Percentiles rank a stretch among this genome's conserved stretches.
Evolutionary conservation across 2,113 vertebrate genomes (phyloP).

Genomic region (Urocolius indicus): DNA sequence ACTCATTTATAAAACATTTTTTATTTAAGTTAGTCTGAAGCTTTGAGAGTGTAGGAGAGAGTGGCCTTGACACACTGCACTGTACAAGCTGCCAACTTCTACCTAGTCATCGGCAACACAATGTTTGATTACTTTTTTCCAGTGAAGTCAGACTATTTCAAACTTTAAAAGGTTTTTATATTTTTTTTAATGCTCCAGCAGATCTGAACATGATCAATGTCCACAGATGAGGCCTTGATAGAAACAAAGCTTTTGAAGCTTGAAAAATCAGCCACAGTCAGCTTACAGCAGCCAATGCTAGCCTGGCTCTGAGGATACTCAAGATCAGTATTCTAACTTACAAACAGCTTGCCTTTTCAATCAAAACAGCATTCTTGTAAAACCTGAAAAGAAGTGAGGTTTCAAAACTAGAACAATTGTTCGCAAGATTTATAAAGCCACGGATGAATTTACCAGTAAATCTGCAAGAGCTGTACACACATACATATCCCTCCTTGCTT

Average conservation of each 20-base stretch:
- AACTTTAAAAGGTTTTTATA: constrained; percentile 14
- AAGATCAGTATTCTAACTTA: neutral
- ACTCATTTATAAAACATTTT: neutral
- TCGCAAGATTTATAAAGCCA: neutral
- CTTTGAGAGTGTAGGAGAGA: neutral
- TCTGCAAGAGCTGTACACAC: neutral
- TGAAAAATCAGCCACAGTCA: constrained; percentile 6
- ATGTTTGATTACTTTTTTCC: neutral
- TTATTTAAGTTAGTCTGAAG: neutral
- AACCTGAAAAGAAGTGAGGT: neutral
- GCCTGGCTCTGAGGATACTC: neutral
- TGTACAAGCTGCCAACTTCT: neutral
- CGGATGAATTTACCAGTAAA: neutral
- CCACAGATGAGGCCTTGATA: constrained; percentile 11
- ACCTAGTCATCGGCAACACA: neutral
- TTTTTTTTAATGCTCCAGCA: neutral
- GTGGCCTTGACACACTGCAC: fast-evolving
- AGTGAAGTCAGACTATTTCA: neutral
- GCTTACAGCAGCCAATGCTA: neutral
- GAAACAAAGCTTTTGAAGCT: constrained; percentile 34
- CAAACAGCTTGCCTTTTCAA: neutral
- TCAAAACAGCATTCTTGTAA: neutral
- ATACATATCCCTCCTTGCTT: fast-evolving
- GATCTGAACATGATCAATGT: constrained; percentile 15
- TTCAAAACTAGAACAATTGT: neutral